These are phyloP conservation scores for Phyllostomus hastatus DNA, from an alignment of 2,113 vertebrate species.

Conservation along the genomic window DNA sequence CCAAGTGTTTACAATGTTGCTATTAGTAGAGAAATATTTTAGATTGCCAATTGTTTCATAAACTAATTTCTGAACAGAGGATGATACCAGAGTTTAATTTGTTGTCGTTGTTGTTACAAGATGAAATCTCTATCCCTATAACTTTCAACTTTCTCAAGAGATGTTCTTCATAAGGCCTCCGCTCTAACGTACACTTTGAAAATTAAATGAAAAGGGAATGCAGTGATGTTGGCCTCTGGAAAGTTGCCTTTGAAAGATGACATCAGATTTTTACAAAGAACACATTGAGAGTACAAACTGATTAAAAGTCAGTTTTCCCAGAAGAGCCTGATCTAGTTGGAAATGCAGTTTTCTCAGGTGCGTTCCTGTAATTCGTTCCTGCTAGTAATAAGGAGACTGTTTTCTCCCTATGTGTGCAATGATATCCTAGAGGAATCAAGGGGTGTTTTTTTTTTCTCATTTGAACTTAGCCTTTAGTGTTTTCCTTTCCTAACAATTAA, in stretches of 20 bases:
- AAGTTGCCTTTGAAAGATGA: neutral
- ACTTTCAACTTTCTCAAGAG: neutral
- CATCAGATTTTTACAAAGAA: slow-evolving; percentile 45
- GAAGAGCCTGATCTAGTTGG: neutral
- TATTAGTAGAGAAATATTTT: neutral
- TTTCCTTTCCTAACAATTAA: neutral
- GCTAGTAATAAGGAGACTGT: neutral
- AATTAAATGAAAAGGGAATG: neutral
- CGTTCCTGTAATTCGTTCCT: slow-evolving; percentile 5
- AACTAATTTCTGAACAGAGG: slow-evolving; percentile 36
- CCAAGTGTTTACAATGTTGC: neutral
- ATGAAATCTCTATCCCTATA: neutral
- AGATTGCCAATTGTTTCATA: neutral
- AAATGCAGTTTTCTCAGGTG: slow-evolving; percentile 28
- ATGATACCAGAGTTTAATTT: neutral
- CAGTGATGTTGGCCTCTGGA: neutral
- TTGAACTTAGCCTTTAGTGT: neutral
- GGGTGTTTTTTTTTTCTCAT: neutral
- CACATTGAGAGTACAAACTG: neutral
- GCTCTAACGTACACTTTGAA: neutral
- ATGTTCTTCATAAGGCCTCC: neutral
- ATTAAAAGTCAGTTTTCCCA: slow-evolving; percentile 38
- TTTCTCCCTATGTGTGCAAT: neutral
- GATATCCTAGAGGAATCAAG: neutral
- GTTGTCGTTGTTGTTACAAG: neutral